Base-by-base conservation (phyloP, 2,888 invertebrate genomes). In the Cheilosia scutellata region DNA sequence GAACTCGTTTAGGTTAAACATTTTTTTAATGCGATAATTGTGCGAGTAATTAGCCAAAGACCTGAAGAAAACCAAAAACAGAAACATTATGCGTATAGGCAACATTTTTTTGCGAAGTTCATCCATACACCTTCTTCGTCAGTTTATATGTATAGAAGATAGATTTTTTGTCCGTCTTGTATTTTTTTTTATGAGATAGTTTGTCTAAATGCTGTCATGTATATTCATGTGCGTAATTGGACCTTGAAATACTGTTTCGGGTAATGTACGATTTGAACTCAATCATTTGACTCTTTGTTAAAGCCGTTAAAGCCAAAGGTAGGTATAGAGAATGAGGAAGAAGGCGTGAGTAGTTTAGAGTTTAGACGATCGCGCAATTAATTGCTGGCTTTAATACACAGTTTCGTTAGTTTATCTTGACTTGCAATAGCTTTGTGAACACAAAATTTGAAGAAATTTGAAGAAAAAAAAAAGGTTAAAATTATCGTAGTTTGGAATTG, bases 201-300 rank as follows among this genome's bases (percentile, higher is more conserved):
- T 58, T 20, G 25, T 27, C 49, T 20, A 63, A 83, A 83, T 44
- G 70, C 31, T 70, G 57, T 47, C 75, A 58, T 70, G 70, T 57
- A 70, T 77, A 60, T 71, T 66, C 71, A 65, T 80, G 68, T 80
- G 84, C 80, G 84, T 84, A 84, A 75, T 44, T 74, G 55, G 84
- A 84, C 80, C 84, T 84, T 80, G 84, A 80, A 66, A 70, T 47
- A 27, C 62, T 33, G 33, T 80, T 75, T 75, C 53, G 66, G 65
- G 40, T 75, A 71, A 57, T 70, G 70, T 75, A 79, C 65, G 63
- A 83, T 33, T 66, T 37, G 29, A 76, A 82, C 47, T 44, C 70
- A 77, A 82, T 60, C 66, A 66, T 82, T 72, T 47, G 71, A 75
- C 76, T 82, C 58, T 76, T 53, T 29, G 47, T 49, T 53, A 29